Evolutionary conservation across 1,140 invertebrate species (phyloP).

Genomic region (Chironomus tepperi): DNA sequence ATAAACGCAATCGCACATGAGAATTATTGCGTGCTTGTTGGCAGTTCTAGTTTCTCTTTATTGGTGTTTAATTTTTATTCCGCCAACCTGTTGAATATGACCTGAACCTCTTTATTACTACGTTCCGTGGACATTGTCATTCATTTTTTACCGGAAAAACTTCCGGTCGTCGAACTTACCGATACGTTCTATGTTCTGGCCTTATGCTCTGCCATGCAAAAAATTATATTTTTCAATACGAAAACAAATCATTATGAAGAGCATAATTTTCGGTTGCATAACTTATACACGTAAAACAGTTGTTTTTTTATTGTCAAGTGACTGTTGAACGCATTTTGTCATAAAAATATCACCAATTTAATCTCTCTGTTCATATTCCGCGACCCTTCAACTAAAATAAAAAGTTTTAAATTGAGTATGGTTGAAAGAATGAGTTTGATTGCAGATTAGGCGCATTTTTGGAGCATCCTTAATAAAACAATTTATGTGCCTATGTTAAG

Average conservation of each 20-base stretch:
- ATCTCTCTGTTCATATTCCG: constrained; percentile 3
- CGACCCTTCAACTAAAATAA: neutral
- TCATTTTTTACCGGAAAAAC: constrained; percentile 4
- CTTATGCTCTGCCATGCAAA: neutral
- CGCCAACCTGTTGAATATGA: neutral
- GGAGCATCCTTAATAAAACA: too few relatives aligned
- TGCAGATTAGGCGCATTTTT: too few relatives aligned
- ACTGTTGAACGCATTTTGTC: too few relatives aligned
- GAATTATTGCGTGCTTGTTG: constrained; percentile 13
- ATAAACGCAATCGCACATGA: neutral
- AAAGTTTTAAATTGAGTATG: too few relatives aligned
- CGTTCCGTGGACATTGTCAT: neutral
- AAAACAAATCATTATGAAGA: neutral
- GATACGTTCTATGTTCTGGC: neutral
- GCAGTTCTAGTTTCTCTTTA: neutral
- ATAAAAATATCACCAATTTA: neutral
- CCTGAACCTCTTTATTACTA: neutral
- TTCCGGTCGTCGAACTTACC: constrained; percentile 5
- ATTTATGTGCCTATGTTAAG: too few relatives aligned
- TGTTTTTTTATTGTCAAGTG: neutral
- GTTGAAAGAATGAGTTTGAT: too few relatives aligned
- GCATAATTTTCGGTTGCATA: constrained; percentile 13
- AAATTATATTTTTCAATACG: neutral
- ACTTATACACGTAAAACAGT: neutral
- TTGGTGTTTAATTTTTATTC: neutral